Evolutionary conservation across 2,888 invertebrate genomes (phyloP).

Genomic region (Lasiommata megera): DNA sequence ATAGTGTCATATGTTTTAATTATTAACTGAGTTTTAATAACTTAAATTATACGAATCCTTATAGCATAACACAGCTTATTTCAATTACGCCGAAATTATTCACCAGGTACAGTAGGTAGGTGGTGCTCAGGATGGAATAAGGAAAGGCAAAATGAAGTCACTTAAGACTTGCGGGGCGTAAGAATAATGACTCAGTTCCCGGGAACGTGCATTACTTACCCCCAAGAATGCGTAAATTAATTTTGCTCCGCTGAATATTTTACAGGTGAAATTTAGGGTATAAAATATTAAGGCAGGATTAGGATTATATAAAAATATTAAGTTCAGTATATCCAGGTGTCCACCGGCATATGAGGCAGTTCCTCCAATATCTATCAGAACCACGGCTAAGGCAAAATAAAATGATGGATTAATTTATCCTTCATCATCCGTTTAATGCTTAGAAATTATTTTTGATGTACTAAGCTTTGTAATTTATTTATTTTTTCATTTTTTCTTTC

Average conservation of each 20-base stretch:
- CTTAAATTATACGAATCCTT: background rate
- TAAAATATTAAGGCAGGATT: background rate
- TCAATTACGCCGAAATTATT: conserved; percentile 8
- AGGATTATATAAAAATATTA: no score
- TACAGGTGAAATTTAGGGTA: conserved; percentile 8
- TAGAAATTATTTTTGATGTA: no score
- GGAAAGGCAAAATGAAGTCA: conserved; percentile 15
- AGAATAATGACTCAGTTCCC: conserved; percentile 17
- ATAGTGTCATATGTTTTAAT: no score
- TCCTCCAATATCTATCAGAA: no score
- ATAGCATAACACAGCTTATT: conserved; percentile 4
- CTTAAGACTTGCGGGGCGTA: conserved; percentile 14
- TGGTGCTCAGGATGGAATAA: conserved; percentile 11
- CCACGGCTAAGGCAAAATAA: no score
- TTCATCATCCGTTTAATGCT: no score
- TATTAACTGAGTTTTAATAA: no score
- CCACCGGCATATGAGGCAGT: no score
- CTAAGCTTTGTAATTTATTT: no score
- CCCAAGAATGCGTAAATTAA: conserved; percentile 15
- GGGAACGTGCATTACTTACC: conserved; percentile 16
- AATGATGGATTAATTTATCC: no score
- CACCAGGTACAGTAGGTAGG: conserved; percentile 6
- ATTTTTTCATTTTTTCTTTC: no score
- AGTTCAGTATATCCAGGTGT: no score
- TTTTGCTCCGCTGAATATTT: conserved; percentile 14